Conservation (phyloP, 2,888 invertebrate genomes). For the Eustalomyia histrio region DNA sequence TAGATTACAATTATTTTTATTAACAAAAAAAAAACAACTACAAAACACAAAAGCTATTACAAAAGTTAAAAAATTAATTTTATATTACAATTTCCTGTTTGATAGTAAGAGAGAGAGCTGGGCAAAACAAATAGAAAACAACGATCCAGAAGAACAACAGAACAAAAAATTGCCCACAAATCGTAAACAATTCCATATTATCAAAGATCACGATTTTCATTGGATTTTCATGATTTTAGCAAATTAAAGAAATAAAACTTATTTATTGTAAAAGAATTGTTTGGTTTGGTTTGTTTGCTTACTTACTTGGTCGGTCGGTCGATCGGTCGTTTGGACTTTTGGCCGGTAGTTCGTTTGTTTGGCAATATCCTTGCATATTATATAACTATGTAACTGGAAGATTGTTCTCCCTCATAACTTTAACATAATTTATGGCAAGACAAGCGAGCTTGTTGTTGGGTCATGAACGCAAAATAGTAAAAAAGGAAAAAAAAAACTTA, state of each 20-base stretch:
- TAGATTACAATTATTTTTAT: slow-evolving; percentile 25
- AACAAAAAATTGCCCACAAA: slow-evolving; percentile 52
- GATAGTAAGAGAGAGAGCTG: background rate
- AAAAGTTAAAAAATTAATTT: slow-evolving; percentile 41
- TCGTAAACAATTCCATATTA: slow-evolving; percentile 61
- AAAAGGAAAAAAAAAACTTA: background rate
- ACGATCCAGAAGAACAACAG: background rate
- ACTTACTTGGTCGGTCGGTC: too few relatives aligned
- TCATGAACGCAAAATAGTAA: slow-evolving; percentile 53
- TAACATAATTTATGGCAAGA: slow-evolving; percentile 54
- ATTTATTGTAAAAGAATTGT: slow-evolving; percentile 51
- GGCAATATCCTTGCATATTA: slow-evolving; percentile 25
- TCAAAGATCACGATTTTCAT: slow-evolving; percentile 65
- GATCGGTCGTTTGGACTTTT: background rate
- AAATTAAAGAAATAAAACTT: slow-evolving; percentile 65
- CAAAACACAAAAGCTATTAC: slow-evolving; percentile 10
- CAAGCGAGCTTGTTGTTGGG: slow-evolving; percentile 54
- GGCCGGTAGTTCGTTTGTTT: slow-evolving; percentile 23
- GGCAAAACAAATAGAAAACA: background rate
- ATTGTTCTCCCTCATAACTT: slow-evolving; percentile 57
- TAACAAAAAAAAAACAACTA: background rate
- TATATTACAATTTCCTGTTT: slow-evolving; percentile 47
- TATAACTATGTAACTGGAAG: slow-evolving; percentile 29
- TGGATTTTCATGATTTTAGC: slow-evolving; percentile 64
- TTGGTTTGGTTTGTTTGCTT: slow-evolving; percentile 12